Evolutionary conservation across 2,113 vertebrate species (phyloP).

Genomic region (Sceloporus tristichus): DNA sequence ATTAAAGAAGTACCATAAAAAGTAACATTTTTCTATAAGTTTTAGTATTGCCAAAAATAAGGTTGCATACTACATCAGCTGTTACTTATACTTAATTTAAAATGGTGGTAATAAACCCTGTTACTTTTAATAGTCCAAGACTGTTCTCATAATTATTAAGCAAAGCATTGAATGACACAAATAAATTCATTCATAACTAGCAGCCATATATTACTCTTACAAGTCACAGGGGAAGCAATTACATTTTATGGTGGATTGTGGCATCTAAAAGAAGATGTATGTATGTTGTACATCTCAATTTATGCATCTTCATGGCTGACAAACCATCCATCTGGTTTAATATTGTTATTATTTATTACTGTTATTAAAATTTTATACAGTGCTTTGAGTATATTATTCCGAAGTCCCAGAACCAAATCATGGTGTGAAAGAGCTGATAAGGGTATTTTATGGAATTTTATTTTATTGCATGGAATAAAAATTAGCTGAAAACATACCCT

Average conservation of each 20-base stretch:
- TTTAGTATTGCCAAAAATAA: not conserved
- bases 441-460: constrained; percentile 9
- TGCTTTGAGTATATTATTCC: constrained; percentile 3
- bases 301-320: constrained; percentile 2
- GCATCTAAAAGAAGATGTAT: constrained; percentile 18
- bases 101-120: constrained; percentile 1
- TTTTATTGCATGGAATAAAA: not conserved
- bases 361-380: not conserved
- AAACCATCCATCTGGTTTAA: constrained; percentile 4
- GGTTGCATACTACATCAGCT: not conserved
- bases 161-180: not conserved
- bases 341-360: constrained; percentile 24
- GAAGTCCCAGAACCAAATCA: not conserved
- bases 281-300: constrained; percentile 4
- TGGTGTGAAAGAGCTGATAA: constrained; percentile 1
- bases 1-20: not conserved
- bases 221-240: constrained; percentile 17
- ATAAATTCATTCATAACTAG: constrained; percentile 32
- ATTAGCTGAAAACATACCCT: not conserved
- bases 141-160: constrained; percentile 8
- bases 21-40: not conserved
- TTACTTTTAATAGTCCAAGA: constrained; percentile 11
- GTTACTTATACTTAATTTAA: constrained; percentile 16
- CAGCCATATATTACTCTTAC: constrained; percentile 1
- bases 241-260: constrained; percentile 21